These are phyloP conservation scores for Nasonia longicornis DNA, from an alignment of 1,140 invertebrate genomes.

Conservation along the genomic window DNA sequence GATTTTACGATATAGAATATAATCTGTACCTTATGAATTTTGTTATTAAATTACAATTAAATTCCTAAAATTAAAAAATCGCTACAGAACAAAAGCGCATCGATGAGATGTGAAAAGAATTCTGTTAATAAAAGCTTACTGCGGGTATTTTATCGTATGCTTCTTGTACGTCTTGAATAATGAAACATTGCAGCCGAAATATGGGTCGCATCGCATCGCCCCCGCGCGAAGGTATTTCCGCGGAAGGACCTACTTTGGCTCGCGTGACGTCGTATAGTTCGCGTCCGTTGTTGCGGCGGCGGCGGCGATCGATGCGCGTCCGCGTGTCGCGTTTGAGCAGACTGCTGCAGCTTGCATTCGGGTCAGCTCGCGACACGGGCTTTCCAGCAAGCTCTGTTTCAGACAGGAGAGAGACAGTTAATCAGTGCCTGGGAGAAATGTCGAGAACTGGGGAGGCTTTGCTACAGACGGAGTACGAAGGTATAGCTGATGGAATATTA, in stretches of 20 bases:
- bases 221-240: neutral
- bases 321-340: constrained; percentile 16
- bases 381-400: constrained; percentile 28
- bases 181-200: constrained; percentile 8
- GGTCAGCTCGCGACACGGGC: constrained; percentile 48
- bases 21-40: too few relatives aligned
- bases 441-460: neutral
- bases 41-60: too few relatives aligned
- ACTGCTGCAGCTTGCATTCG: constrained; percentile 44
- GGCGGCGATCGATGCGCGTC: constrained; percentile 34
- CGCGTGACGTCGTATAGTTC: constrained; percentile 28
- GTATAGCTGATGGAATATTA: neutral
- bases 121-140: too few relatives aligned
- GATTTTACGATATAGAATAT: too few relatives aligned
- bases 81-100: too few relatives aligned
- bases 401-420: constrained; percentile 11
- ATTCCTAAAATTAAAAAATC: too few relatives aligned
- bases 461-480: neutral
- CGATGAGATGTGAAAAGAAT: too few relatives aligned
- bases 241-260: constrained; percentile 36
- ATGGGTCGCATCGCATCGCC: constrained; percentile 10
- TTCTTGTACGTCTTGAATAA: neutral
- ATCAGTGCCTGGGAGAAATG: constrained; percentile 40
- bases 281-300: neutral
- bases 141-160: too few relatives aligned